Conservation (phyloP, 1,140 invertebrate genomes). For the Cydia amplana region DNA sequence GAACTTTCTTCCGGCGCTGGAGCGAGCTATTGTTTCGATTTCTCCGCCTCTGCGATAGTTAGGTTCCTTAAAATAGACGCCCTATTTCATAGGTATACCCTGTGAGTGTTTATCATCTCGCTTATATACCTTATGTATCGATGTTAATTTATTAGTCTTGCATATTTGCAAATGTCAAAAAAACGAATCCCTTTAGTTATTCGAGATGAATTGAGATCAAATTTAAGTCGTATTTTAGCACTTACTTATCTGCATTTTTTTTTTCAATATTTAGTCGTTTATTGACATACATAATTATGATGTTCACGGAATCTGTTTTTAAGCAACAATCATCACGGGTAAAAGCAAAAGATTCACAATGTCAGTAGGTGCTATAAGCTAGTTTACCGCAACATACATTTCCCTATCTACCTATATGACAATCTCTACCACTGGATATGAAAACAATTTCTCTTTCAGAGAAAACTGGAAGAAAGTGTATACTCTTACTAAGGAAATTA, state of each 20-base stretch:
- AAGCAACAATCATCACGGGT: too few species aligned
- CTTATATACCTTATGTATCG: too few species aligned
- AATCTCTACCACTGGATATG: slow-evolving; percentile 9
- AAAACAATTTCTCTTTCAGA: slow-evolving; percentile 29
- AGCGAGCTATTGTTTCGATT: slow-evolving; percentile 66
- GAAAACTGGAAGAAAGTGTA: slow-evolving; percentile 19
- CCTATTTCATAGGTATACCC: neutral
- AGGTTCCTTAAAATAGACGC: slow-evolving; percentile 39
- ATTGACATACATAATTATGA: neutral
- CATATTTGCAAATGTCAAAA: too few species aligned
- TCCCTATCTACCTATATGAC: neutral
- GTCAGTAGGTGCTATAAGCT: too few species aligned
- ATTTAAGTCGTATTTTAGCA: neutral
- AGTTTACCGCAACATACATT: slow-evolving; percentile 3
- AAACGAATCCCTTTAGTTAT: too few species aligned
- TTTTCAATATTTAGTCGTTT: neutral
- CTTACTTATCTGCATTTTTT: neutral
- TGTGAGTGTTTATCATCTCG: neutral
- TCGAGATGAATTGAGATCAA: too few species aligned
- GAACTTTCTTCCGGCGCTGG: slow-evolving; percentile 72
- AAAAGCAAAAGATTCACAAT: too few species aligned
- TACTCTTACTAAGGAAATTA: neutral
- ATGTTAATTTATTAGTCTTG: too few species aligned
- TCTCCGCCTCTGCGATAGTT: slow-evolving; percentile 52
- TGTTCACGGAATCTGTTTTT: neutral